Evolutionary conservation across 2,797 vertebrate genomes (phyloP), one percentile per base, ranked within the genome.

Genomic region (Thaleichthys pacificus): DNA sequence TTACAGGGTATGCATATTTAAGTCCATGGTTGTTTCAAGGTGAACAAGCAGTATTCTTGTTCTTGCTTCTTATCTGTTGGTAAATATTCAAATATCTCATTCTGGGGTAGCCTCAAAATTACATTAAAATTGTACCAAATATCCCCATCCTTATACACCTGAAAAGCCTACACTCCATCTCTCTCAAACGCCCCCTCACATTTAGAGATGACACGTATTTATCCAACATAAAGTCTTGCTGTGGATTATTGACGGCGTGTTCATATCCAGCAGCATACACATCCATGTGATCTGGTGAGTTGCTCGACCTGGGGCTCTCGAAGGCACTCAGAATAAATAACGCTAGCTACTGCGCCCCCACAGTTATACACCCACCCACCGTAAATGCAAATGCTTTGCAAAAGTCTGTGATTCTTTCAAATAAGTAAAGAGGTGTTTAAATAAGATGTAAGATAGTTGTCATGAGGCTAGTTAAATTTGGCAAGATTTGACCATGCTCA

Each of bases 361-460:
- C 83, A 82, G 74, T 83, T 72, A 65, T 74, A 85, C 88, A 84
- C 84, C 86, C 88, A 84, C 84, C 86, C 82, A 88, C 89, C 77
- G 70, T 72, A 67, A 74, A 80, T 76, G 74, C 75, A 84, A 66
- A 85, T 79, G 24, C 67, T 51, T 79, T 7, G 15, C 49, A 15
- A 21, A 67, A 54, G 68, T 65, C 61, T 12, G 61, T 84, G 82
- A 79, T 51, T 32, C 15, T 56, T 77, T 61, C 28, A 12, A 58
- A 14, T 61, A 57, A 21, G 60, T 38, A 61, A 73, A 81, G 4
- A 56, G 15, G 19, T 56, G 49, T 56, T 56, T 17, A 56, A 56
- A 56, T 56, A n/a, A n/a, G 51, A 56, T 56, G 17, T 56, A n/a
- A 5, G 51, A 3, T 56, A 3, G 17, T n/a, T 56, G 51, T n/a